Evolutionary conservation across 30 jellyfish, hydroid and myxozoan species (phyloP).

Genomic region (Turritopsis dohrnii): DNA sequence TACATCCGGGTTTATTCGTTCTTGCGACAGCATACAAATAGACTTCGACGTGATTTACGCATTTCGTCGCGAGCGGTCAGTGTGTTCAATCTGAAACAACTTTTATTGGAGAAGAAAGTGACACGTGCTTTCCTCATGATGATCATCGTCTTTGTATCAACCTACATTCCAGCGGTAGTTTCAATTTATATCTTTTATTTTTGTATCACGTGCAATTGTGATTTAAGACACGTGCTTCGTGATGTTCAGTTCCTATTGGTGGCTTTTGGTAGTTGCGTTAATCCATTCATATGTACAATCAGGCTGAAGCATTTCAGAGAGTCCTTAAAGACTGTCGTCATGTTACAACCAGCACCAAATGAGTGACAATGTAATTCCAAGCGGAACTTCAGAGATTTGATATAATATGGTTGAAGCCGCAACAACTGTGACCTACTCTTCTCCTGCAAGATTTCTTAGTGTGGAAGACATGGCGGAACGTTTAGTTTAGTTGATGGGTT

Average conservation of each 20-base stretch:
- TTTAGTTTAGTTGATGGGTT: too few relatives aligned
- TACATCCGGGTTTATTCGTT: not conserved
- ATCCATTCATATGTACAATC: constrained; percentile 69
- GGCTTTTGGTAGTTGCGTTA: constrained; percentile 59
- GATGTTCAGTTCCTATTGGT: constrained; percentile 60
- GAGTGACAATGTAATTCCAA: too few relatives aligned
- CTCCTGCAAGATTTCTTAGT: too few relatives aligned
- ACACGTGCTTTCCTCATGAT: constrained; percentile 59
- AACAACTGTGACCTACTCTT: too few relatives aligned
- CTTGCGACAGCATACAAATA: not conserved
- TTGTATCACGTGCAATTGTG: constrained; percentile 59
- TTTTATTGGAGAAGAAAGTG: constrained; percentile 57
- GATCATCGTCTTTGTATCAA: constrained; percentile 45
- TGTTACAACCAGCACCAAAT: not conserved
- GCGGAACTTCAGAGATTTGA: too few relatives aligned
- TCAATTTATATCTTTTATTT: constrained; percentile 58
- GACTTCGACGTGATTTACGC: not conserved
- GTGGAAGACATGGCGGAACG: too few relatives aligned
- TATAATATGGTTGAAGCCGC: too few relatives aligned
- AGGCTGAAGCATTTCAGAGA: constrained; percentile 41
- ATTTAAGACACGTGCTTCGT: constrained; percentile 56
- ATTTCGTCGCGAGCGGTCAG: not conserved
- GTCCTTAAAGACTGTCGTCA: not conserved
- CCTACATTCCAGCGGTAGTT: constrained; percentile 67
- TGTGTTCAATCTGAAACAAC: constrained; percentile 28